Conservation (phyloP, 2,797 vertebrate genomes). For the Hapalemur alaotrensis region DNA sequence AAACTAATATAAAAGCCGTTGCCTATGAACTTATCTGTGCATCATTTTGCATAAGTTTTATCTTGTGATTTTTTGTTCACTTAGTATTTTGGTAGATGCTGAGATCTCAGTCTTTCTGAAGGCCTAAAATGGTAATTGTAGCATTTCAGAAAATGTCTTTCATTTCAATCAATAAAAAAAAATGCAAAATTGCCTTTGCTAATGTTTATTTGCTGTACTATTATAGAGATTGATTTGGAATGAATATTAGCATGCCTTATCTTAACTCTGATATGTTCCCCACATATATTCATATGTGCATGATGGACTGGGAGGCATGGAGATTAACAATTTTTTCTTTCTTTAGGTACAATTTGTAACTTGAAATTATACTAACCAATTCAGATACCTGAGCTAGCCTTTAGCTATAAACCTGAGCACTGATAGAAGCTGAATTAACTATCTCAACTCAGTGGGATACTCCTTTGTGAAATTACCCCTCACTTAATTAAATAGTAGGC, state of each 20-base stretch:
- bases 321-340: neutral
- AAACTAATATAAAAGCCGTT: slow-evolving; percentile 5
- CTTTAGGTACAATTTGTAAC: neutral
- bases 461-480: neutral
- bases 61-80: neutral
- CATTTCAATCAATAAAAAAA: slow-evolving; percentile 54
- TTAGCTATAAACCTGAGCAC: neutral
- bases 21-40: neutral
- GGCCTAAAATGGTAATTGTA: neutral
- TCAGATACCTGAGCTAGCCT: neutral
- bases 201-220: neutral
- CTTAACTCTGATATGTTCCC: neutral
- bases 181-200: neutral
- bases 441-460: neutral
- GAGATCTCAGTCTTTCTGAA: neutral
- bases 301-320: too few relatives aligned
- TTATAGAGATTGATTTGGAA: neutral
- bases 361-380: neutral
- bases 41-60: slow-evolving; percentile 9
- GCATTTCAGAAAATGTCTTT: slow-evolving; percentile 52
- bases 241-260: neutral
- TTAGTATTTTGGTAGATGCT: neutral
- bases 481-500: neutral
- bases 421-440: neutral
- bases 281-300: too few relatives aligned